Evolutionary conservation across 2,888 invertebrate genomes (phyloP).

Genomic region (Drosophila borborema): DNA sequence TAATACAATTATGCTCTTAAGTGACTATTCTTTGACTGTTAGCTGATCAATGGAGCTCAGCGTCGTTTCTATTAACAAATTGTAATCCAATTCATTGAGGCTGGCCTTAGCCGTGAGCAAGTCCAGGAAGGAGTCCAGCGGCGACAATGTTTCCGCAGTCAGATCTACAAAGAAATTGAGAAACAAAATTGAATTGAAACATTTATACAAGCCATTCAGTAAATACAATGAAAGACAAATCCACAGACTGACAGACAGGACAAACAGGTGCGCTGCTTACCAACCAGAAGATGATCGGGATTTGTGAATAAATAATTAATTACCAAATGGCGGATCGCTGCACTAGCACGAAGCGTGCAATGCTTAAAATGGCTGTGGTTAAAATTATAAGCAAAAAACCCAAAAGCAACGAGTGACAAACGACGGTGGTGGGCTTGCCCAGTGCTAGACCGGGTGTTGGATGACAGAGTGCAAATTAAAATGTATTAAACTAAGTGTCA

Average conservation of each 20-base stretch:
- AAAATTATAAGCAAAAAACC: constrained; percentile 66
- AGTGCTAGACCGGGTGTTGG: constrained; percentile 46
- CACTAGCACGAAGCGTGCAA: constrained; percentile 50
- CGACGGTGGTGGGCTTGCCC: constrained; percentile 64
- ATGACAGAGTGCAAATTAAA: constrained; percentile 26
- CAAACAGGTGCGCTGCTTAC: constrained; percentile 44
- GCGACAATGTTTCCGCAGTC: constrained; percentile 91
- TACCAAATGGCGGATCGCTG: constrained; percentile 54
- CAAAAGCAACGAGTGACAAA: constrained; percentile 68
- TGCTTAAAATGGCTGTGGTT: constrained; percentile 56
- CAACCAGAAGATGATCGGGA: constrained; percentile 22
- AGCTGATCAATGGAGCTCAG: constrained; percentile 83
- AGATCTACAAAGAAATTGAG: constrained; percentile 86
- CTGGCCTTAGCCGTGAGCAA: constrained; percentile 94
- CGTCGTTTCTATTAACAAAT: constrained; percentile 93
- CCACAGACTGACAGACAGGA: constrained; percentile 13
- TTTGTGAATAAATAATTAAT: constrained; percentile 12
- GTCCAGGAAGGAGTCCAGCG: constrained; percentile 93
- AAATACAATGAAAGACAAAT: background rate
- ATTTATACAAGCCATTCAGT: background rate
- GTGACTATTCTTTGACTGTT: constrained; percentile 52
- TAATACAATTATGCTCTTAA: constrained; percentile 10
- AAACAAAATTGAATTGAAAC: background rate
- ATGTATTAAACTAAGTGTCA: constrained; percentile 8
- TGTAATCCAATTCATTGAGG: constrained; percentile 93